Conservation (phyloP, 2,113 vertebrate genomes). For the Notechis scutatus region DNA sequence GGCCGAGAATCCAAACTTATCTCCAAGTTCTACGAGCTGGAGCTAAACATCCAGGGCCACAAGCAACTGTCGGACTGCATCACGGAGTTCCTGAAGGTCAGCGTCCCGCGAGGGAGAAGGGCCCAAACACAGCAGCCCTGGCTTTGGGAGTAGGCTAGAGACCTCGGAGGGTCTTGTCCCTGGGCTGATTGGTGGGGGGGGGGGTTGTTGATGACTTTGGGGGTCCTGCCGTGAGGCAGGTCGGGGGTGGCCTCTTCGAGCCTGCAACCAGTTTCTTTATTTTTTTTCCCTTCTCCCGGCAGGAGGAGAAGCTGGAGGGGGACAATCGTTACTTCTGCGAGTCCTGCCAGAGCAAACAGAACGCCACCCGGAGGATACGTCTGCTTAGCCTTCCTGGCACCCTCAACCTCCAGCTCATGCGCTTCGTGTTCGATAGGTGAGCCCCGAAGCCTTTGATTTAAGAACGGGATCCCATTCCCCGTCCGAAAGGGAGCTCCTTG, state of each 20-base stretch:
- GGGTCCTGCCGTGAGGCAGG: background rate
- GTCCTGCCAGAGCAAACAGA: slow-evolving; percentile 94
- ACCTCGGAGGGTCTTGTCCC: too few species aligned
- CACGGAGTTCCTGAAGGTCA: slow-evolving; percentile 97
- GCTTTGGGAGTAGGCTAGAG: background rate
- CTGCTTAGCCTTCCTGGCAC: slow-evolving; percentile 91
- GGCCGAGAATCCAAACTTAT: slow-evolving; percentile 88
- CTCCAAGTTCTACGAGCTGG: slow-evolving; percentile 95
- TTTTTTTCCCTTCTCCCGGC: background rate
- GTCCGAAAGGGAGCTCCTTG: background rate
- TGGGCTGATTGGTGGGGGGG: background rate
- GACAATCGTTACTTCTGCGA: slow-evolving; percentile 99
- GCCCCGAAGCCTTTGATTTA: background rate
- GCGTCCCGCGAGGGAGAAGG: background rate
- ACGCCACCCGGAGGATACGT: slow-evolving; percentile 85
- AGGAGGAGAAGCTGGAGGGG: slow-evolving; percentile 97
- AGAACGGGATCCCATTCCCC: background rate
- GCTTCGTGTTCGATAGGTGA: slow-evolving; percentile 95
- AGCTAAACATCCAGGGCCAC: slow-evolving; percentile 97
- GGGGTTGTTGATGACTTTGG: too few species aligned
- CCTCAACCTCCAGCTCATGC: slow-evolving; percentile 97
- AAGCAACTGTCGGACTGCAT: slow-evolving; percentile 94
- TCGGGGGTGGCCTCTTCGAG: background rate
- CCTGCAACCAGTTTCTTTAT: background rate
- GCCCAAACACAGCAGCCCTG: background rate